A percentile compares a stretch with the other conserved stretches of the same genome.
Conservation (phyloP, 2,797 vertebrate species). For the Chaunax sp. region DNA sequence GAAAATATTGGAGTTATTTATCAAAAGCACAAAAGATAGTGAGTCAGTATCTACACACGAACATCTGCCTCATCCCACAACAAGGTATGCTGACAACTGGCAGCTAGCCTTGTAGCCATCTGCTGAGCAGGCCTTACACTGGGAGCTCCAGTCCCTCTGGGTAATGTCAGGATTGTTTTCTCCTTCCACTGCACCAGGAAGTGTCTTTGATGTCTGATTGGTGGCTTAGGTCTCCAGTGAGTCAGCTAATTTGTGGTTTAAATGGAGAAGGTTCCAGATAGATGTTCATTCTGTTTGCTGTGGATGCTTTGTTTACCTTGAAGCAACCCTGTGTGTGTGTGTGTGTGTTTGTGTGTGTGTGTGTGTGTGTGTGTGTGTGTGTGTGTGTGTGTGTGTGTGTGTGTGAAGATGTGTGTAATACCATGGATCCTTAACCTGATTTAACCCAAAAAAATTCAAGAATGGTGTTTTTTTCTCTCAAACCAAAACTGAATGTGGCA, state of each 20-base stretch:
- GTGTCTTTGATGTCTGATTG: constrained; percentile 60
- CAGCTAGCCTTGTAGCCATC: neutral
- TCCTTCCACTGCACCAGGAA: constrained; percentile 40
- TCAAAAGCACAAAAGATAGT: neutral
- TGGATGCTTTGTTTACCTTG: constrained; percentile 60
- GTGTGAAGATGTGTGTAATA: neutral
- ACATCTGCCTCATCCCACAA: neutral
- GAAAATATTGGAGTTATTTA: no score
- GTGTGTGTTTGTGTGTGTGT: constrained; percentile 17
- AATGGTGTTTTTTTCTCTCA: constrained; percentile 17
- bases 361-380: neutral
- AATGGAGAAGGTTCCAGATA: constrained; percentile 22
- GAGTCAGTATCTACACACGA: neutral
- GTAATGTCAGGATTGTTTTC: constrained; percentile 33
- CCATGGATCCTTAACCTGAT: constrained; percentile 7
- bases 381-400: no score
- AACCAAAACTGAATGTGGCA: neutral
- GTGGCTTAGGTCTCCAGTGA: constrained; percentile 60
- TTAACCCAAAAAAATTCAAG: constrained; percentile 6
- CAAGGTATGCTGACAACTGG: neutral
- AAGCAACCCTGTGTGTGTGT: constrained; percentile 11
- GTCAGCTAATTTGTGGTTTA: constrained; percentile 66
- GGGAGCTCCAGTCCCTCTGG: constrained; percentile 4
- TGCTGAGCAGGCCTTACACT: constrained; percentile 3
- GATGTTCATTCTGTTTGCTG: constrained; percentile 42